These are phyloP conservation scores for Himalopsyche anomala DNA, from an alignment of 2,888 invertebrate species.

Conservation along the genomic window DNA sequence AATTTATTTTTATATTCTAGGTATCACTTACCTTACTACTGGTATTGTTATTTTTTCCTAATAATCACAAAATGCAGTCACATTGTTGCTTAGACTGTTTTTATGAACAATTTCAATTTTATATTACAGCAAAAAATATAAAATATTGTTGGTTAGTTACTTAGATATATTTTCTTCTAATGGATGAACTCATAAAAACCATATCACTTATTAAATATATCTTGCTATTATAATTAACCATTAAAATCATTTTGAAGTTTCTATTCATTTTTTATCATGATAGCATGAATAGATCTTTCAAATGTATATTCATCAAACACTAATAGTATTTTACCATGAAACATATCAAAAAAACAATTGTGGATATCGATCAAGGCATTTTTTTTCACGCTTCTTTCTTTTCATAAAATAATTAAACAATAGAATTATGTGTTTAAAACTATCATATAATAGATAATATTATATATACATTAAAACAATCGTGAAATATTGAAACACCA, in stretches of 20 bases:
- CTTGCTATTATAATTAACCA: background rate
- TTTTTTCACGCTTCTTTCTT: background rate
- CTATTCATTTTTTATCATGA: background rate
- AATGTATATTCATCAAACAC: background rate
- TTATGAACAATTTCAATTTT: background rate
- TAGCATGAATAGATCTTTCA: background rate
- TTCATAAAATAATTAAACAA: background rate
- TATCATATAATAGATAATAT: background rate
- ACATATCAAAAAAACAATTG: slow-evolving; percentile 37
- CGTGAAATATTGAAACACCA: slow-evolving; percentile 60
- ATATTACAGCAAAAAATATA: background rate
- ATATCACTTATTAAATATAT: slow-evolving; percentile 4
- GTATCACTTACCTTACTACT: background rate
- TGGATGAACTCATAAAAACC: background rate
- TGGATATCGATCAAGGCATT: background rate
- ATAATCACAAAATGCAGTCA: background rate
- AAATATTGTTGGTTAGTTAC: background rate
- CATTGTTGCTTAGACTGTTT: background rate
- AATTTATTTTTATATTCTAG: slow-evolving; percentile 31
- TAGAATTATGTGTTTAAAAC: background rate
- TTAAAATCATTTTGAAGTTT: background rate
- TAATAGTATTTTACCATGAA: slow-evolving; percentile 7
- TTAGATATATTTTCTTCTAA: background rate
- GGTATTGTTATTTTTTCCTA: background rate
- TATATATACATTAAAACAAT: slow-evolving; percentile 16